Conservation (phyloP, 1,140 invertebrate species). For the Centruroides sculpturatus region DNA sequence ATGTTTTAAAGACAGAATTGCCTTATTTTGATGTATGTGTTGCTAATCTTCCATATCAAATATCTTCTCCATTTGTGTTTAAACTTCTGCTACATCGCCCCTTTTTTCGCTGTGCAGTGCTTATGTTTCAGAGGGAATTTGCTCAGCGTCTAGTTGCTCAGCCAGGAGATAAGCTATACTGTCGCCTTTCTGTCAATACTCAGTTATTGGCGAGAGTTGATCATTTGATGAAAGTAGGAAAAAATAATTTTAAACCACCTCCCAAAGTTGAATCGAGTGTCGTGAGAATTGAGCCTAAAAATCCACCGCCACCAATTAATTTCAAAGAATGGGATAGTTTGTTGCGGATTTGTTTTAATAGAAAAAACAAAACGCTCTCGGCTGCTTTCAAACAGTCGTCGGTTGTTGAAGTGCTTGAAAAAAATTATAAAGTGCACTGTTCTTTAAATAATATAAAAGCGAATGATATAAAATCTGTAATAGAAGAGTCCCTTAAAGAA, state of each 20-base stretch:
- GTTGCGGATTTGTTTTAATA: conserved; percentile 79
- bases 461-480: conserved; percentile 63
- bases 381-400: conserved; percentile 73
- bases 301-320: conserved; percentile 90
- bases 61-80: conserved; percentile 95
- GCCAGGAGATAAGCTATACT: conserved; percentile 95
- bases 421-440: conserved; percentile 81
- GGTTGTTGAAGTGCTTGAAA: conserved; percentile 67
- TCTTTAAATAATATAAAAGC: conserved; percentile 68
- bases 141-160: conserved; percentile 91
- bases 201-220: conserved; percentile 89
- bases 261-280: conserved; percentile 98
- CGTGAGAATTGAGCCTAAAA: conserved; percentile 91
- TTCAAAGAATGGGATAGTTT: conserved; percentile 97
- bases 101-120: conserved; percentile 71
- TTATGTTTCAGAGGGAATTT: conserved; percentile 99
- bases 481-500: conserved; percentile 55
- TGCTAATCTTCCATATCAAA: conserved; percentile 97
- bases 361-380: conserved; percentile 87
- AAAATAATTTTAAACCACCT: conserved; percentile 96
- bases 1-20: conserved; percentile 84
- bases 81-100: conserved; percentile 83
- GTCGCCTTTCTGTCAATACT: conserved; percentile 89
- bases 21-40: conserved; percentile 99
- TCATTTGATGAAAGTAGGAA: conserved; percentile 95